Base-by-base conservation (phyloP, 1,140 invertebrate species). In the Tachypleus tridentatus region DNA sequence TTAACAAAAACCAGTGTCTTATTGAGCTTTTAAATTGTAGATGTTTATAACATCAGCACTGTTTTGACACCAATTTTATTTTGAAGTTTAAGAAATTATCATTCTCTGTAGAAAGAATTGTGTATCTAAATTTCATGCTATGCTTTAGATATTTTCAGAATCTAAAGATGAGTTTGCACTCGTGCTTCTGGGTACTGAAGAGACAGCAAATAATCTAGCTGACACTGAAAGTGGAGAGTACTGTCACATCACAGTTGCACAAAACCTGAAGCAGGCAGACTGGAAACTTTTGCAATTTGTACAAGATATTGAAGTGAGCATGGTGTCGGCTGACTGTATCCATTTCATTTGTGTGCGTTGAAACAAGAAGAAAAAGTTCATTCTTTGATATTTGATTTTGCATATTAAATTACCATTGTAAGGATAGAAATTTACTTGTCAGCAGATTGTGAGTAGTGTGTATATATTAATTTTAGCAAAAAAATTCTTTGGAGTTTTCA, bases 111-210 rank as follows among this genome's bases (percentile, higher is more conserved):
- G 11, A 57, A 11, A 58, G 3, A 11, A 54, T 64, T 65, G 57
- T 11, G 60, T 64, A 4, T 63, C 53, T 60, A 8, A 6, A 50
- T 63, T 64, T 29, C 54, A 29, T 29, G 29, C 29, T 29, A 29
- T 29, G 53, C 67, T 72, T 5, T 62, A 81, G 79, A 76, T 81
- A 67, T 82, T 81, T 73, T 73, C 78, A 4, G 77, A 81, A 64
- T 78, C 78, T 7, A 79, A 78, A 72, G 80, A 82, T 74, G 77
- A 80, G 70, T 68, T 82, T 11, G 77, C 75, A 29, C 64, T 82
- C 47, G 70, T 81, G 9, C 64, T 81, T 61, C 76, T 78, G 73
- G 79, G 80, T 3, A 77, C 79, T n/a, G 63, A 72, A 49, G 74
- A 75, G 8, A 80, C 79, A 8, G 73, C 75, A n/a, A 82, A 81